Base-by-base conservation (phyloP, 1,140 invertebrate genomes). In the Macrosteles quadrilineatus region DNA sequence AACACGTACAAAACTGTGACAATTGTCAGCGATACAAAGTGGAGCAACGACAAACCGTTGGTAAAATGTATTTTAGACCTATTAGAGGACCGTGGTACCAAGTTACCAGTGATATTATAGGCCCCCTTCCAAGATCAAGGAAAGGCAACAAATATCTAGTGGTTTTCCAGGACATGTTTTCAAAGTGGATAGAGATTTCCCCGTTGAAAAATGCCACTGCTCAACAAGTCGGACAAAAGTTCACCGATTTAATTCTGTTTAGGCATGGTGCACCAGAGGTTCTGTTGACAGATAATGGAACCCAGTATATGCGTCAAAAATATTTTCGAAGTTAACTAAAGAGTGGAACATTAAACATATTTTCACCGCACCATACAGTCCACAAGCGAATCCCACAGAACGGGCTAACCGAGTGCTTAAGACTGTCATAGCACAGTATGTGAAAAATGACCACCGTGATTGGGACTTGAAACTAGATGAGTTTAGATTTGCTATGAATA, bases 341-440 rank as follows among this genome's bases (percentile, higher is more conserved):
- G 53, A 59, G 6, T 67, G 63, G 29, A 17, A 25, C 2, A 36
- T 71, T 1, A 40, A 30, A 29, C 30, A 50, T 25, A 32, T 30
- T 17, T 59, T 67, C 12, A 71, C 62, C 17, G 47, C 70, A 3
- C 45, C 50, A 3, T 83, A 83, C 68, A 79, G 81, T 68, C 77
- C 81, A 4, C 75, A 80, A 63, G 71, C 78, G 0, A 83, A 84
- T 65, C 77, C 77, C 0, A 77, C 78, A 0, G 82, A 84, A 72
- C 68, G 81, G 6, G 78, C 78, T 11, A 84, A 84, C 67, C 57
- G 79, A 19, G 79, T 80, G 23, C 25, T 84, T 0, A 82, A 83
- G 67, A 73, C 75, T 1, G 78, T 79, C 73, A 71, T 83, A 0
- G 67, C 74, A 0, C 78, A 80, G 1, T 77, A 78, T 17, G 75